These are phyloP conservation scores for Zoanthus sansibaricus DNA, from an alignment of 92 coral and sea anemone species.

Conservation along the genomic window DNA sequence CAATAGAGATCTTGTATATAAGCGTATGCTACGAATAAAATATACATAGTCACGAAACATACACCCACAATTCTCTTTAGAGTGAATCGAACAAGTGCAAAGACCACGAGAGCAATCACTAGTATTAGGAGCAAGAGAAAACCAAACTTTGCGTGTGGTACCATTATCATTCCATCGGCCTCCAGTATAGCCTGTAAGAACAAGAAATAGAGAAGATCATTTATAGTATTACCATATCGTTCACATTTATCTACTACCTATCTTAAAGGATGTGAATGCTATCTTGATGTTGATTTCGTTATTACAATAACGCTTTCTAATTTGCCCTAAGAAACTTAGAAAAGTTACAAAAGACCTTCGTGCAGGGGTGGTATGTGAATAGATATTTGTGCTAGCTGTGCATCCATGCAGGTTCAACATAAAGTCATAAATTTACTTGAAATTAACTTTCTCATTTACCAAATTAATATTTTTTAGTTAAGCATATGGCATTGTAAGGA, in stretches of 20 bases:
- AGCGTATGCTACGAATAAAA: slow-evolving; percentile 87
- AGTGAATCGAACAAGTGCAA: slow-evolving; percentile 75
- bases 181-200: slow-evolving; percentile 68
- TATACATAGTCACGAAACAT: slow-evolving; percentile 83
- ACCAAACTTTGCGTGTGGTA: slow-evolving; percentile 97
- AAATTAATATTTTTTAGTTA: no score
- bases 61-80: slow-evolving; percentile 79
- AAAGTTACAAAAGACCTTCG: no score
- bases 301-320: no score
- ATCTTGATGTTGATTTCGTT: no score
- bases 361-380: no score
- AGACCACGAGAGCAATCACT: slow-evolving; percentile 70
- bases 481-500: no score
- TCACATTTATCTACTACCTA: neutral
- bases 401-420: no score
- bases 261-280: no score
- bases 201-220: neutral
- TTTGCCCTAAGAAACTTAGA: no score
- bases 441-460: no score
- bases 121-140: slow-evolving; percentile 88
- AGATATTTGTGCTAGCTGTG: no score
- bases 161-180: slow-evolving; percentile 72
- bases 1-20: slow-evolving; percentile 91
- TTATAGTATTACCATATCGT: neutral
- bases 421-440: no score